Base-by-base conservation (phyloP, 2,888 invertebrate genomes). In the Bellardia bayeri region DNA sequence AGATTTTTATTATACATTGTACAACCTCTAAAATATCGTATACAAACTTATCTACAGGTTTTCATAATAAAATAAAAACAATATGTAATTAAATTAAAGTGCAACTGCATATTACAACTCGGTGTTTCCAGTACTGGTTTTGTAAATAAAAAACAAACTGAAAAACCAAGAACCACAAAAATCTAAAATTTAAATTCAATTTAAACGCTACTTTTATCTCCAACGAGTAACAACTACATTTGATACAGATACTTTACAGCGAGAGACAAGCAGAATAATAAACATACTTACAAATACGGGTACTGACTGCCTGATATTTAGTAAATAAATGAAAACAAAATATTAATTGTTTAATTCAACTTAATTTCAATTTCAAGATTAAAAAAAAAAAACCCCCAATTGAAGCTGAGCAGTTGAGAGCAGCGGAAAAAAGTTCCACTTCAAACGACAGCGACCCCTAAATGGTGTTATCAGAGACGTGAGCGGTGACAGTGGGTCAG, bases 401-500 rank as follows among this genome's bases (percentile, higher is more conserved):
- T 71, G 51, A 51, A 83, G 66, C 51, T 72, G 74, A 49, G 49
- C 71, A 58, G 30, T 8, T 16, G 42, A 45, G 61, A 11, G 23
- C 6, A 66, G 40, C 51, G 64, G 37, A 30, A 58, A 58, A 68
- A 30, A 8, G 42, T 14, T 58, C 37, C 13, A 16, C 42, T 63
- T 23, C 23, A 4, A 30, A 58, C 23, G 11, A 51, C 9, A n/a
- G 14, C 66, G 23, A 16, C 13, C 42, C n/a, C 49, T 83, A 87
- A 85, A 85, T 87, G 84, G 63, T 74, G 72, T 85, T 72, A 42
- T 51, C 61, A 33, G 66, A 45, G 61, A 66, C 37, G 45, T 37
- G 37, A 0, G 37, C 42, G 3, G 16, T 23, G 42, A 56, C 51
- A 45, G 74, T 11, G 42, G 54, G 51, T 56, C 30, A 30, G 42